Evolutionary conservation across 2,888 invertebrate genomes (phyloP).

Genomic region (Hypena proboscidalis): DNA sequence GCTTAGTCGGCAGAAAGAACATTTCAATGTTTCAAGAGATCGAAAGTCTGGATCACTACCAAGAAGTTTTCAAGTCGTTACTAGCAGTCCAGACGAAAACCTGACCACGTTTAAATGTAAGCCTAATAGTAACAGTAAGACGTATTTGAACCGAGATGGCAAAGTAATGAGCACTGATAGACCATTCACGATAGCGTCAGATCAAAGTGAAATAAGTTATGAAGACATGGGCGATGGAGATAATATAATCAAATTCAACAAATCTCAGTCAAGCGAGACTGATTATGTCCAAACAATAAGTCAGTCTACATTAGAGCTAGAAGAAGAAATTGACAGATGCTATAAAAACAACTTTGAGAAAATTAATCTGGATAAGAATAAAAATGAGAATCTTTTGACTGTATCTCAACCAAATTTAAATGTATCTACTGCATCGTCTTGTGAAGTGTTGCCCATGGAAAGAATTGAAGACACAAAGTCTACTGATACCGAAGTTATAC

Average conservation of each 20-base stretch:
- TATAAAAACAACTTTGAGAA: slow-evolving; percentile 80
- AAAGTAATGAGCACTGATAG: slow-evolving; percentile 87
- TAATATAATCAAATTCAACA: slow-evolving; percentile 74
- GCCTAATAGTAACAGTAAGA: slow-evolving; percentile 75
- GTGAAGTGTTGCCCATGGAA: slow-evolving; percentile 79
- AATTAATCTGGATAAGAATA: slow-evolving; percentile 66
- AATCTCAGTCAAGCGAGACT: slow-evolving; percentile 62
- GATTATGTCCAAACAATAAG: slow-evolving; percentile 74
- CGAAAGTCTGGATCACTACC: slow-evolving; percentile 92
- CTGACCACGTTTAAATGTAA: slow-evolving; percentile 74
- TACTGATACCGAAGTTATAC: slow-evolving; percentile 81
- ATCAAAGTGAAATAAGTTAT: slow-evolving; percentile 88
- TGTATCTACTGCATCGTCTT: slow-evolving; percentile 83
- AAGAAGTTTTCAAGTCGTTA: slow-evolving; percentile 89
- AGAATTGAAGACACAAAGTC: slow-evolving; percentile 70
- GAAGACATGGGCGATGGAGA: slow-evolving; percentile 85
- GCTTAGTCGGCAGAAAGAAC: slow-evolving; percentile 89
- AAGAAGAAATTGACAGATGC: slow-evolving; percentile 81
- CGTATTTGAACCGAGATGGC: slow-evolving; percentile 85
- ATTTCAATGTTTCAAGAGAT: slow-evolving; percentile 87
- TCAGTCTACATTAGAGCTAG: slow-evolving; percentile 78
- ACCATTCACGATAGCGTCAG: slow-evolving; percentile 90
- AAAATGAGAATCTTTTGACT: slow-evolving; percentile 64
- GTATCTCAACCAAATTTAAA: slow-evolving; percentile 78
- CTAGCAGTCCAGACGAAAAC: slow-evolving; percentile 80